A percentile compares a stretch with the other conserved stretches of the same genome.
These are phyloP conservation scores for Nemoura dubitans DNA, from an alignment of 2,888 invertebrate genomes.

Conservation along the genomic window DNA sequence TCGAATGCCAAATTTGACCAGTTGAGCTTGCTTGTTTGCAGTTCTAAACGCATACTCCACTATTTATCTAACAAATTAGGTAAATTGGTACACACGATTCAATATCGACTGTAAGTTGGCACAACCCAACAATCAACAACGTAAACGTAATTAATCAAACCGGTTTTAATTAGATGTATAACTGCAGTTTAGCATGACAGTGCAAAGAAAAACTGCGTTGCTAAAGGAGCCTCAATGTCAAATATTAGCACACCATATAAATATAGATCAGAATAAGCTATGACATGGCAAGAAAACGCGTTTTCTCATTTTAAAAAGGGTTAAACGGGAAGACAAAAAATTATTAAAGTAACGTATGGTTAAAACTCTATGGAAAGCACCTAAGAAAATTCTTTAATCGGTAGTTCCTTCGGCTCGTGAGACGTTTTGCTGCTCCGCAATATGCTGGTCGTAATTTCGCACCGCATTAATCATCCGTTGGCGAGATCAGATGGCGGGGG, in stretches of 20 bases:
- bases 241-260: too few species aligned
- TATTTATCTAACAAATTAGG: conserved; percentile 3
- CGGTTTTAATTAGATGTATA: background rate
- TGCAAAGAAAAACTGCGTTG: background rate
- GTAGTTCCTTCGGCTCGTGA: background rate
- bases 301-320: too few species aligned
- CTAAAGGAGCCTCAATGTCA: too few species aligned
- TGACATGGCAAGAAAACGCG: too few species aligned
- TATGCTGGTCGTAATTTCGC: conserved; percentile 38
- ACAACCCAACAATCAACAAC: background rate
- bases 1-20: background rate
- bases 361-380: background rate
- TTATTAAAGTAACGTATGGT: too few species aligned
- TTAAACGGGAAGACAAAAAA: too few species aligned
- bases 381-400: conserved; percentile 9
- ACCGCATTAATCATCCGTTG: conserved; percentile 26
- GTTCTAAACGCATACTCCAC: background rate
- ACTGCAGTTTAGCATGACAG: background rate
- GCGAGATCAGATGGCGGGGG: conserved; percentile 14
- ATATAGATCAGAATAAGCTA: too few species aligned
- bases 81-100: background rate
- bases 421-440: conserved; percentile 20
- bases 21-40: background rate
- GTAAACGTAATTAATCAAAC: background rate
- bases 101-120: background rate